These are phyloP conservation scores for Caenorhabditis afra DNA, from an alignment of 2,888 invertebrate species.

Conservation along the genomic window DNA sequence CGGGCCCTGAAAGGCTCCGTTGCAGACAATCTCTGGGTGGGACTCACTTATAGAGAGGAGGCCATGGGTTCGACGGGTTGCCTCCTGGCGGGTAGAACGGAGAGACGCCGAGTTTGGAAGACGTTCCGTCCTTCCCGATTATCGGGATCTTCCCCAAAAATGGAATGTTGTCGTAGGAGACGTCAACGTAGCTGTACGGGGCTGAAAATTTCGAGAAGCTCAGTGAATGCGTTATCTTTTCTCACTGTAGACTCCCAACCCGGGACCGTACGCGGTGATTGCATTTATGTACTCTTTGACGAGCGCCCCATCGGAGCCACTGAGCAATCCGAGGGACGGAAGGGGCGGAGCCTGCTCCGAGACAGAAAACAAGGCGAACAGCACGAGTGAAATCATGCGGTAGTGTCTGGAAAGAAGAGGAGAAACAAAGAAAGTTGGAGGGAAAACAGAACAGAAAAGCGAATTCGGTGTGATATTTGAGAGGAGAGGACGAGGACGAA, in stretches of 20 bases:
- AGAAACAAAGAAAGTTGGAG: neutral
- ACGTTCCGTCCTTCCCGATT: slow-evolving; percentile 74
- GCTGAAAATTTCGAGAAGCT: slow-evolving; percentile 51
- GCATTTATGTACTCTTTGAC: slow-evolving; percentile 71
- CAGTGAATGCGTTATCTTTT: neutral
- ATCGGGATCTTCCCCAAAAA: slow-evolving; percentile 73
- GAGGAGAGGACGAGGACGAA: slow-evolving; percentile 8
- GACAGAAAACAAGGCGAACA: neutral
- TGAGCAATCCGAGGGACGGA: slow-evolving; percentile 59
- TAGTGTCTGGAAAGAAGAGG: neutral
- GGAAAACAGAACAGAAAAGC: slow-evolving; percentile 8
- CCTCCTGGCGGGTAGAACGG: slow-evolving; percentile 76
- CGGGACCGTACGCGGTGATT: slow-evolving; percentile 76
- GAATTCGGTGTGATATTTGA: slow-evolving; percentile 10
- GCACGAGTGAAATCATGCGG: slow-evolving; percentile 13
- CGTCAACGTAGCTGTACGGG: slow-evolving; percentile 74
- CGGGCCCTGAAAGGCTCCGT: slow-evolving; percentile 64
- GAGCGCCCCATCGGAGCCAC: slow-evolving; percentile 57
- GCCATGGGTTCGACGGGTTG: slow-evolving; percentile 74
- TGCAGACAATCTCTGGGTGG: neutral
- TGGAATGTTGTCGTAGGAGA: slow-evolving; percentile 76
- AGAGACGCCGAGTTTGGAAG: slow-evolving; percentile 71
- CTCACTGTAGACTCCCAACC: slow-evolving; percentile 74
- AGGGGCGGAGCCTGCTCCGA: slow-evolving; percentile 54
- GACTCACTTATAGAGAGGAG: slow-evolving; percentile 73